Evolutionary conservation across 2,797 vertebrate species (phyloP).

Genomic region (Hoplostethus atlanticus): DNA sequence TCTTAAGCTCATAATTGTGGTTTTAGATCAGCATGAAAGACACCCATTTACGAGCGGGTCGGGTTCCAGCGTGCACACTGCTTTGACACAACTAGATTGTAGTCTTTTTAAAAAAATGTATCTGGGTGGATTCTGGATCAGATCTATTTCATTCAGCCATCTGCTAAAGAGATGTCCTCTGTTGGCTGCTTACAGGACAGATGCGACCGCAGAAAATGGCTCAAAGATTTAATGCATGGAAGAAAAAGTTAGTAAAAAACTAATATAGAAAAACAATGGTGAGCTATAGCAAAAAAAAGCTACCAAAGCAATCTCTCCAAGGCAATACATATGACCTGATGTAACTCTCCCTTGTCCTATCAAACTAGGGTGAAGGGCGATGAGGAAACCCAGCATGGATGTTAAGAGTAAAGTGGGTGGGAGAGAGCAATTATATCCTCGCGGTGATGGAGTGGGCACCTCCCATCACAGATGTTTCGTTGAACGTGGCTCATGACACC

Average conservation of each 20-base stretch:
- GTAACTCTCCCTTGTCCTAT: neutral
- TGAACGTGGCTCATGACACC: conserved; percentile 2
- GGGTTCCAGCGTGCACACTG: conserved; percentile 49
- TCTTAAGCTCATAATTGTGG: conserved; percentile 79
- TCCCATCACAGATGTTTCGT: conserved; percentile 30
- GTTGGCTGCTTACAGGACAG: conserved; percentile 42
- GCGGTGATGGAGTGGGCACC: neutral
- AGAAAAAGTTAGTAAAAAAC: neutral
- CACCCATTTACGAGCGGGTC: conserved; percentile 60
- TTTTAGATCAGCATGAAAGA: conserved; percentile 79
- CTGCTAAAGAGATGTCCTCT: conserved; percentile 68
- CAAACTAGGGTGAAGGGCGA: neutral
- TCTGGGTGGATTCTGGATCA: conserved; percentile 58
- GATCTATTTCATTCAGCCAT: conserved; percentile 63
- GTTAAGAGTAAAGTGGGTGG: neutral
- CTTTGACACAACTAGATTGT: conserved; percentile 47
- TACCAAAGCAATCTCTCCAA: conserved; percentile 4
- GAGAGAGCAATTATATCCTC: neutral
- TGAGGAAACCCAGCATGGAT: neutral
- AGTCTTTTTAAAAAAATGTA: conserved; percentile 50
- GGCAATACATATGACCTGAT: conserved; percentile 11
- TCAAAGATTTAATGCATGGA: conserved; percentile 34
- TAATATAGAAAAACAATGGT: neutral
- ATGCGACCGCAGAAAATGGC: conserved; percentile 41
- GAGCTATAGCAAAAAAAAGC: neutral